These are phyloP conservation scores for Anguilla marmorata DNA, from an alignment of 2,797 vertebrate species.

Conservation along the genomic window DNA sequence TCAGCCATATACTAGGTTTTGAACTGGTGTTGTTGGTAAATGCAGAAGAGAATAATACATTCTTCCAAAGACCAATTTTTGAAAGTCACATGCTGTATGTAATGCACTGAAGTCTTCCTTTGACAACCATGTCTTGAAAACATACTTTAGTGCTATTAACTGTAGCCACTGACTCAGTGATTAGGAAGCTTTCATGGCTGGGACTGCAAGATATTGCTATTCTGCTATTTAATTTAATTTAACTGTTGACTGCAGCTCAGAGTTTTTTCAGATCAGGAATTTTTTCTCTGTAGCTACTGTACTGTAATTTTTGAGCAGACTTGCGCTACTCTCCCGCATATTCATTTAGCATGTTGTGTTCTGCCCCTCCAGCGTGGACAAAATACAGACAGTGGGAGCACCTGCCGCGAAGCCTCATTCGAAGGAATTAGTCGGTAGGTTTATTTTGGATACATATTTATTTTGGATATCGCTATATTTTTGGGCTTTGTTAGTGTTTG, in stretches of 20 bases:
- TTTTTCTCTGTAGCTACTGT: no score
- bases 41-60: background rate
- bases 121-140: background rate
- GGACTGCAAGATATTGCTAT: background rate
- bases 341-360: background rate
- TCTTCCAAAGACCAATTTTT: background rate
- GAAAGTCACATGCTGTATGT: background rate
- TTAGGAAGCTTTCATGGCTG: background rate
- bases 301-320: background rate
- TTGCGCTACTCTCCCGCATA: background rate
- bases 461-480: background rate
- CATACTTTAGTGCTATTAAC: background rate
- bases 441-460: constrained; percentile 47
- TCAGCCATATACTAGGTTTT: no score
- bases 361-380: constrained; percentile 73
- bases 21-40: background rate
- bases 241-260: background rate
- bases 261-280: background rate
- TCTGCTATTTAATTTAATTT: no score
- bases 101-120: background rate
- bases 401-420: constrained; percentile 85
- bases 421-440: constrained; percentile 92
- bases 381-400: constrained; percentile 87
- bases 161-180: background rate
- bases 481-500: background rate